Base-by-base conservation (phyloP, 2,888 invertebrate species). In the Stegophylla sp. region DNA sequence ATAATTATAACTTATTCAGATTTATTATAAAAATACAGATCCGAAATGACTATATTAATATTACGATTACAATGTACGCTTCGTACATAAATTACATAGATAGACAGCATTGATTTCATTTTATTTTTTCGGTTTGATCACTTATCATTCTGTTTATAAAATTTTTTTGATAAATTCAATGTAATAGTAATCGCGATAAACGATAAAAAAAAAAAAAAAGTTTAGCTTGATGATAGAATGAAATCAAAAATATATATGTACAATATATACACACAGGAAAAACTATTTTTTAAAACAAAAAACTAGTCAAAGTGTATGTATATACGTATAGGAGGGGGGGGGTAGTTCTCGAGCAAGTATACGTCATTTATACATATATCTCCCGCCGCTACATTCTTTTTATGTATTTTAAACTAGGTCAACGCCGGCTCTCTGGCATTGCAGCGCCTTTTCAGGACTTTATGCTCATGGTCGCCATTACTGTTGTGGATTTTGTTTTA, bases 341-440 rank as follows among this genome's bases (percentile, higher is more conserved):
- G 72, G 28, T 59, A 12, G 45, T 48, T 61, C 17, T 59, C 28
- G 12, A 48, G 28, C 43, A 17, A 26, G n/a, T 72, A 1, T 59
- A n/a, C 53, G 23, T 61, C n/a, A 17, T 34, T 34, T 34, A 67
- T 43, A 45, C 15, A n/a, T 43, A 23, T 59, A 26, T 66, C 17
- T 43, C n/a, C 20, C n/a, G 20, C 23, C 66, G 28, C 20, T 45
- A 20, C 15, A 45, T 43, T 56, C n/a, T 45, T 67, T 56, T 67
- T 67, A 56, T 66, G 28, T 75, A 34, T 76, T 56, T 10, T 20
- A 67, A 77, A 77, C 76, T 77, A 77, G 76, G 76, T 77, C 76
- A 77, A 45, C 66, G 56, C 43, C 13, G 26, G 26, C 76, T 77
- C 43, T 59, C 67, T 56, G 76, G 67, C 67, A 77, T 45, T 56